These are phyloP conservation scores for Microtus pennsylvanicus DNA, from an alignment of 2,113 vertebrate genomes.

Conservation along the genomic window DNA sequence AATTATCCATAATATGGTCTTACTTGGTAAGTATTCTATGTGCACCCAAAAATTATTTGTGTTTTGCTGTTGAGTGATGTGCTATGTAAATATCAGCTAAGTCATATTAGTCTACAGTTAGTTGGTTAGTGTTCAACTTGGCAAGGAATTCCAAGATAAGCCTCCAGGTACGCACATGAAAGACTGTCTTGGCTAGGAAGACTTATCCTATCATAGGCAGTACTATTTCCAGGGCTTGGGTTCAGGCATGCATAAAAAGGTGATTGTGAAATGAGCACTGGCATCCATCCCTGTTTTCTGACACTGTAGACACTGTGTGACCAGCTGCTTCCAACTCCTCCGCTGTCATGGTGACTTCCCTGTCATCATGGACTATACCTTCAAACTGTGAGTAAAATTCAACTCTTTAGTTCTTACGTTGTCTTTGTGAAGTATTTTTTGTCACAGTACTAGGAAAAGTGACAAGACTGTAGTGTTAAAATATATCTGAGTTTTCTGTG, in stretches of 20 bases:
- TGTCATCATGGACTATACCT: background rate
- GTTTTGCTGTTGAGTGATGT: background rate
- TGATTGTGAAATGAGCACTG: background rate
- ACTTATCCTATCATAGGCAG: background rate
- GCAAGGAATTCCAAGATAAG: background rate
- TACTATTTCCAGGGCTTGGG: background rate
- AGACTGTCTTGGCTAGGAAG: background rate
- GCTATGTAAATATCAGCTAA: slow-evolving; percentile 10
- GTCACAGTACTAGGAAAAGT: background rate
- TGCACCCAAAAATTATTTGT: slow-evolving; percentile 10
- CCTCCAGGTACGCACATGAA: background rate
- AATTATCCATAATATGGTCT: background rate
- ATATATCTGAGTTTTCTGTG: slow-evolving; percentile 27
- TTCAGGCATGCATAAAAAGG: background rate
- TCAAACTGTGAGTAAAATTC: background rate
- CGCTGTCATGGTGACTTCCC: background rate
- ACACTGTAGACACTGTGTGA: background rate
- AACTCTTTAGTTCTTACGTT: background rate
- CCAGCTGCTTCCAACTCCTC: background rate
- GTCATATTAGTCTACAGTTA: background rate
- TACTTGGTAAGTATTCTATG: slow-evolving; percentile 25
- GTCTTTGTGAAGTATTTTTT: background rate
- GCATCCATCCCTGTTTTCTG: background rate
- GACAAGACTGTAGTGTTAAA: background rate
- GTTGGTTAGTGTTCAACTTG: background rate